phyloP scores from a whole-genome alignment of 1,140 invertebrate genomes.

The Drosophila sp. region DNA sequence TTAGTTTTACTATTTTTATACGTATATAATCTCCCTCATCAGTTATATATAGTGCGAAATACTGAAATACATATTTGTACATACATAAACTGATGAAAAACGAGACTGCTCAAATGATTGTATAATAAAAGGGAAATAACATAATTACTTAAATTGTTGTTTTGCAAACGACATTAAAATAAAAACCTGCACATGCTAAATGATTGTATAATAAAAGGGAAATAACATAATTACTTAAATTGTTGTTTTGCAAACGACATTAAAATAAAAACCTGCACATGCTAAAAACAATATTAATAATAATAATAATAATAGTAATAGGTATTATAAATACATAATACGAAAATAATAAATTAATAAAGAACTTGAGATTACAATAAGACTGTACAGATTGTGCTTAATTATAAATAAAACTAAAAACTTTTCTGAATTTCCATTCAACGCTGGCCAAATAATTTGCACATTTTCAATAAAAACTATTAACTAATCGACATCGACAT shows the following conservation, averaged over 20 bases:
- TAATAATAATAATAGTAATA: conserved; percentile 36
- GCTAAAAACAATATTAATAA: conserved; percentile 66
- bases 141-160: conserved; percentile 67
- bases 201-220: conserved; percentile 36
- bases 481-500: conserved; percentile 55
- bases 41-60: conserved; percentile 16
- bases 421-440: conserved; percentile 61
- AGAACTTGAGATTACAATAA: conserved; percentile 80
- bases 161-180: conserved; percentile 74
- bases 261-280: conserved; percentile 71
- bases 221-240: conserved; percentile 56
- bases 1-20: conserved; percentile 76
- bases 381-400: conserved; percentile 70
- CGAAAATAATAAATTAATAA: conserved; percentile 74
- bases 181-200: conserved; percentile 76
- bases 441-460: conserved; percentile 55
- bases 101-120: conserved; percentile 40
- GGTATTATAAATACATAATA: conserved; percentile 49
- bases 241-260: conserved; percentile 78
- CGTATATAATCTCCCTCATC: conserved; percentile 51
- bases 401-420: conserved; percentile 44
- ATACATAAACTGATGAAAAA: conserved; percentile 38
- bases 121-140: conserved; percentile 36
- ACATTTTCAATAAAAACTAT: conserved; percentile 47
- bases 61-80: conserved; percentile 44